Percentiles rank a stretch among this genome's conserved stretches.
Evolutionary conservation across 2,113 vertebrate species (phyloP).

Genomic region (Strix uralensis): DNA sequence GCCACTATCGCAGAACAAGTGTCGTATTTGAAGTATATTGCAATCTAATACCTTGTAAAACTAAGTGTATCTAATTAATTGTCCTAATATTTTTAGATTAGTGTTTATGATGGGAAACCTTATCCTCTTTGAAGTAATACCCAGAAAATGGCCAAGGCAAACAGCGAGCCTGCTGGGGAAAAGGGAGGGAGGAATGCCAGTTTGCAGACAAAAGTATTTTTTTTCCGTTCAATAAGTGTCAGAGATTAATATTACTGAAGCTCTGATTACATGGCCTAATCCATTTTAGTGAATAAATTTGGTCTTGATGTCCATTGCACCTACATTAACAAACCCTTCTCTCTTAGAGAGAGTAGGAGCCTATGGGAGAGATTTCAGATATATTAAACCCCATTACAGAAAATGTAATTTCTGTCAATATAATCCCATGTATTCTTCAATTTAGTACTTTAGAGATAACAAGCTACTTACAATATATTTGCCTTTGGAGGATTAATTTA

Average conservation of each 20-base stretch:
- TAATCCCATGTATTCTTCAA: slow-evolving; percentile 92
- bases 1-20: slow-evolving; percentile 28
- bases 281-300: slow-evolving; percentile 83
- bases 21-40: slow-evolving; percentile 79
- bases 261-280: slow-evolving; percentile 84
- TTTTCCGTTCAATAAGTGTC: slow-evolving; percentile 74
- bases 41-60: slow-evolving; percentile 82
- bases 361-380: slow-evolving; percentile 82
- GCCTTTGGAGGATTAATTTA: slow-evolving; percentile 93
- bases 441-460: slow-evolving; percentile 89
- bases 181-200: slow-evolving; percentile 59
- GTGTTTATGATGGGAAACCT: slow-evolving; percentile 77
- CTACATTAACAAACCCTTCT: slow-evolving; percentile 77
- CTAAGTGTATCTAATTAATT: slow-evolving; percentile 90
- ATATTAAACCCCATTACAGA: slow-evolving; percentile 92
- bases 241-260: slow-evolving; percentile 81
- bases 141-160: slow-evolving; percentile 75
- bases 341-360: slow-evolving; percentile 65
- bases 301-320: slow-evolving; percentile 77
- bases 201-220: slow-evolving; percentile 73
- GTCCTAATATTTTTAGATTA: slow-evolving; percentile 77
- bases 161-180: slow-evolving; percentile 40
- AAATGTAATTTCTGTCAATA: slow-evolving; percentile 93
- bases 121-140: slow-evolving; percentile 83
- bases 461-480: slow-evolving; percentile 89